These are phyloP conservation scores for Oplegnathus fasciatus DNA, from an alignment of 2,113 vertebrate genomes.

Conservation along the genomic window DNA sequence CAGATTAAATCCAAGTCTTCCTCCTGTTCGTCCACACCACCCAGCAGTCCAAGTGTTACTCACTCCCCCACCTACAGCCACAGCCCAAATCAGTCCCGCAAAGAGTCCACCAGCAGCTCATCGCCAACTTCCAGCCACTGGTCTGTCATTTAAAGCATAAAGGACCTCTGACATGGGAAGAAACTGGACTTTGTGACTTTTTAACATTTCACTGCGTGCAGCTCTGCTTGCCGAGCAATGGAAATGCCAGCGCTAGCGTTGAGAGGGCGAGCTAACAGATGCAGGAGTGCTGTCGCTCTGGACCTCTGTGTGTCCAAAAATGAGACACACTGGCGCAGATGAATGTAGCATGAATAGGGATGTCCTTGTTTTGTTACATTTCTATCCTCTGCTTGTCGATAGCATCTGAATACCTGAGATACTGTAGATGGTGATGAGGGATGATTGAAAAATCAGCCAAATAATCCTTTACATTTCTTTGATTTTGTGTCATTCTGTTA, in stretches of 20 bases:
- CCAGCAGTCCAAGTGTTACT: constrained; percentile 80
- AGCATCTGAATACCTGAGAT: constrained; percentile 54
- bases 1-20: constrained; percentile 84
- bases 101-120: constrained; percentile 70
- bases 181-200: constrained; percentile 68
- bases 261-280: constrained; percentile 50
- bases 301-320: constrained; percentile 30
- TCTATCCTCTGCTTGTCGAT: constrained; percentile 62
- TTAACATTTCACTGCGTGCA: constrained; percentile 62
- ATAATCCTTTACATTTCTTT: constrained; percentile 80
- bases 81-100: constrained; percentile 69
- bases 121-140: constrained; percentile 71
- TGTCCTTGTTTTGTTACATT: constrained; percentile 58
- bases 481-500: constrained; percentile 48
- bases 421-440: constrained; percentile 61
- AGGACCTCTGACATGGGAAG: not conserved
- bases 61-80: constrained; percentile 78
- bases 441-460: constrained; percentile 47
- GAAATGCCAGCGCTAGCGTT: constrained; percentile 26
- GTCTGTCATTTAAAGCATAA: constrained; percentile 75
- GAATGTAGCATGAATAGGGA: constrained; percentile 61
- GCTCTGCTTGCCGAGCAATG: constrained; percentile 49
- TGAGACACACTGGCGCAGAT: constrained; percentile 42
- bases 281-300: constrained; percentile 36
- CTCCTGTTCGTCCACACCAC: constrained; percentile 82